These are phyloP conservation scores for Poecilia latipinna DNA, from an alignment of 2,113 vertebrate genomes.

Conservation along the genomic window DNA sequence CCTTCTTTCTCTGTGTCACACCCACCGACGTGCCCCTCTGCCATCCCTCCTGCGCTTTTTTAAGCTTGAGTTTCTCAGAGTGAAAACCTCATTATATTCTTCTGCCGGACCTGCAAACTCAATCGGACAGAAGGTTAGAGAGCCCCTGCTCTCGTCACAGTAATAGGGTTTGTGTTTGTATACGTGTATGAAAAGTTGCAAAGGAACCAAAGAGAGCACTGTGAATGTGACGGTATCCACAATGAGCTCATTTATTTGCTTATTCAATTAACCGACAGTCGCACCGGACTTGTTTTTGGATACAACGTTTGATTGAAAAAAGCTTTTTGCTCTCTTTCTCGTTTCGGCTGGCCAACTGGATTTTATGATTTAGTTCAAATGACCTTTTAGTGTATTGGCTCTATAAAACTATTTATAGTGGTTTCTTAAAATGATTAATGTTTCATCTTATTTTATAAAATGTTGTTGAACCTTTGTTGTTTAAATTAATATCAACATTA, in stretches of 20 bases:
- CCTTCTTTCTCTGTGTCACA: slow-evolving; percentile 53
- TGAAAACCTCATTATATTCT: slow-evolving; percentile 72
- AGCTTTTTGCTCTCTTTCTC: no score
- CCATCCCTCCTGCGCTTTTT: slow-evolving; percentile 10
- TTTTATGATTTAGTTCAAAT: no score
- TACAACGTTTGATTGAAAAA: no score
- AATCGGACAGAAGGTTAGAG: slow-evolving; percentile 56
- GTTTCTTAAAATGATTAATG: no score
- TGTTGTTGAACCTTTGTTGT: no score
- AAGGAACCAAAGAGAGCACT: slow-evolving; percentile 37
- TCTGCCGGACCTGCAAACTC: slow-evolving; percentile 61
- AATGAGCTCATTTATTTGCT: background rate
- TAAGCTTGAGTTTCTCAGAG: slow-evolving; percentile 54
- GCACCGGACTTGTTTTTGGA: no score
- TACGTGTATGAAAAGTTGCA: slow-evolving; percentile 32
- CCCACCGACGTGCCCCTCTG: slow-evolving; percentile 33
- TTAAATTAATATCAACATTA: no score
- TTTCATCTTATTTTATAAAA: no score
- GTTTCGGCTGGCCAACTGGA: no score
- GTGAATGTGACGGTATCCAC: slow-evolving; percentile 32
- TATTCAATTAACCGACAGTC: background rate
- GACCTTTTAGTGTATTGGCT: no score
- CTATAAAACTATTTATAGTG: no score
- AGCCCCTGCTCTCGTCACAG: slow-evolving; percentile 22
- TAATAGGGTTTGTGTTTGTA: slow-evolving; percentile 18